Evolutionary conservation across 2,113 vertebrate species (phyloP), one percentile per base, ranked within the genome.

Genomic region (Thryonomys swinderianus): DNA sequence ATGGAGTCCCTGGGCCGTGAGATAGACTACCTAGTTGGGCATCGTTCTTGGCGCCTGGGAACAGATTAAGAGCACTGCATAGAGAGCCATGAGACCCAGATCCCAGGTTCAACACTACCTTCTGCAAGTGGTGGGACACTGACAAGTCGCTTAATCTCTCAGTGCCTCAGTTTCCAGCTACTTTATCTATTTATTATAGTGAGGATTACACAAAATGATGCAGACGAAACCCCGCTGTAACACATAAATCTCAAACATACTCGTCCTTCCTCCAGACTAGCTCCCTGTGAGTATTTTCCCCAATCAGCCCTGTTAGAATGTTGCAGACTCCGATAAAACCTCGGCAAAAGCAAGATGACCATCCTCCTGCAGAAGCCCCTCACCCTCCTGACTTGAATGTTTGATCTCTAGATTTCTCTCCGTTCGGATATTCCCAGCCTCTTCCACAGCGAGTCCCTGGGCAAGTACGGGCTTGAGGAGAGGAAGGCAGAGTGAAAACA

Each of bases 401-500:
- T 59, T 64, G 37, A 84, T 62, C 14, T 17, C 18, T 2, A 34
- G 59, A 42, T 51, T 10, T 81, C 48, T 51, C 37, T 23, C 45
- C 23, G 51, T 53, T 37, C 42, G 6, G 13, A 27, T 23, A 6
- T 17, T 61, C 53, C 45, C 55, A 21, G 64, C 2, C 8, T 84
- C 76, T 74, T 93, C 83, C 51, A 82, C 88, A 89, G 66, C 66
- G 16, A 17, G 48, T 85, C 61, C 40, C 37, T 1, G 12, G 85
- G 30, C 93, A 90, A 30, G 84, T 82, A 66, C 30, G 84, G 83
- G 91, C 85, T 81, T 94, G 82, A 82, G 82, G 25, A 80, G 57
- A 48, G n/a, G 16, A 61, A 67, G 21, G 64, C 48, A 48, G 78
- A 55, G 55, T 0, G 0, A 81, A 61, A 93, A 88, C 17, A 66